A percentile compares a stretch with the other conserved stretches of the same genome.
These are phyloP conservation scores for Anguilla japonica DNA, from an alignment of 2,113 vertebrate genomes.

Conservation along the genomic window DNA sequence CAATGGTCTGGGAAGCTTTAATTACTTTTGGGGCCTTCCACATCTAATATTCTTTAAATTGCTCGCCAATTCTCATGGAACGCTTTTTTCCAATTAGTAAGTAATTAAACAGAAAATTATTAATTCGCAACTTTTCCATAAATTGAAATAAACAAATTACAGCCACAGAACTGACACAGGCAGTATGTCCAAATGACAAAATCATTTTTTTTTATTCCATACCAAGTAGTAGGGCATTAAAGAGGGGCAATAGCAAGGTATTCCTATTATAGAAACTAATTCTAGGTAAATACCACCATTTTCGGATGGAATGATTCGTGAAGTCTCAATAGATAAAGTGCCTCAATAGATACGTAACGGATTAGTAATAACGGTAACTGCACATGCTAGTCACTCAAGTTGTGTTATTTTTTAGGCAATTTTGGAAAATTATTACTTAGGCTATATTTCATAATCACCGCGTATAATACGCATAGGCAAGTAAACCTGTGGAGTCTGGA, in stretches of 20 bases:
- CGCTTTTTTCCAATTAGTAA: background rate
- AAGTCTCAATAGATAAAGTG: background rate
- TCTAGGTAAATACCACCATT: too few relatives aligned
- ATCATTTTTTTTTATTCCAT: background rate
- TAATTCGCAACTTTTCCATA: background rate
- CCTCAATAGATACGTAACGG: background rate
- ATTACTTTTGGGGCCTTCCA: slow-evolving; percentile 6
- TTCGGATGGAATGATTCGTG: too few relatives aligned
- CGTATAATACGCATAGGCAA: background rate
- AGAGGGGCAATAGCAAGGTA: background rate
- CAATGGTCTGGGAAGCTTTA: slow-evolving; percentile 5
- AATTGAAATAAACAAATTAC: slow-evolving; percentile 3
- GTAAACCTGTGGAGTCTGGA: background rate
- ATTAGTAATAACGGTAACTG: too few relatives aligned
- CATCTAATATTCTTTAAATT: slow-evolving; percentile 8
- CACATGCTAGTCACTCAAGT: too few relatives aligned
- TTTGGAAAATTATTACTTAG: background rate
- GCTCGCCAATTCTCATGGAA: slow-evolving; percentile 5
- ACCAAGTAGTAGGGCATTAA: background rate
- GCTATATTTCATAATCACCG: background rate
- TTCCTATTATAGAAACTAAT: background rate
- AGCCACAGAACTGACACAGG: background rate
- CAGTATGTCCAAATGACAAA: background rate
- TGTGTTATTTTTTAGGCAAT: background rate
- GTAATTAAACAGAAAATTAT: slow-evolving; percentile 2